Base-by-base conservation (phyloP, 1,140 invertebrate genomes). In the Dryas iulia region DNA sequence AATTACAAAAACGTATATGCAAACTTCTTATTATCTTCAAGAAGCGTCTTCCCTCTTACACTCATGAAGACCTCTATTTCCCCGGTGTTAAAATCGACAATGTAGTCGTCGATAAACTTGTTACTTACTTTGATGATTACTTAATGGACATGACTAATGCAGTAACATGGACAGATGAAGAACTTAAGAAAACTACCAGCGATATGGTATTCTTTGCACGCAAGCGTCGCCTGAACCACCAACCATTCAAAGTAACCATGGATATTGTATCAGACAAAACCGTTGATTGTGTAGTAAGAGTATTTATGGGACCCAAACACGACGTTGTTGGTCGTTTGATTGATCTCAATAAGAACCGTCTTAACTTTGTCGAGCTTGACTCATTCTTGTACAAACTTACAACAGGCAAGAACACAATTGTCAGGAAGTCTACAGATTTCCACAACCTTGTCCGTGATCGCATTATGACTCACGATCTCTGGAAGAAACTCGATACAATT, bases 261-360 rank as follows among this genome's bases (percentile, higher is more conserved):
- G 89, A 92, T 65, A 89, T 95, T 54, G 87, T 91, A 59, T 93
- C 93, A 23, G 93, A 95, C 8, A 93, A 93, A 68, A 66, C 89
- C 1, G 83, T 73, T 4, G 92, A 94, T 59, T 93, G 86, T n/a
- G 84, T 93, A 18, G 91, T 96, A 3, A 93, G 94, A 30, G 88
- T 96, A 4, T 96, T 95, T 92, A 82, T 96, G 25, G 95, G 95
- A 71, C 95, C 95, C 0, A 95, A 95, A 79, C 93, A 94, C 72
- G 93, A 95, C 62, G 74, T 89, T 24, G 80, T 83, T 21, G 92
- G 90, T 8, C 89, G 92, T n/a, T 77, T 92, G 6, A 68, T 94
- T n/a, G 83, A 93, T 12, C 74, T 94, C 3, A 89, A 90, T 52
- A 77, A 89, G 1, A 93, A 93, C 69, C 90, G 93, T 58, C 53